Base-by-base conservation (phyloP, 2,888 invertebrate genomes). In the Heliconius ismenius region DNA sequence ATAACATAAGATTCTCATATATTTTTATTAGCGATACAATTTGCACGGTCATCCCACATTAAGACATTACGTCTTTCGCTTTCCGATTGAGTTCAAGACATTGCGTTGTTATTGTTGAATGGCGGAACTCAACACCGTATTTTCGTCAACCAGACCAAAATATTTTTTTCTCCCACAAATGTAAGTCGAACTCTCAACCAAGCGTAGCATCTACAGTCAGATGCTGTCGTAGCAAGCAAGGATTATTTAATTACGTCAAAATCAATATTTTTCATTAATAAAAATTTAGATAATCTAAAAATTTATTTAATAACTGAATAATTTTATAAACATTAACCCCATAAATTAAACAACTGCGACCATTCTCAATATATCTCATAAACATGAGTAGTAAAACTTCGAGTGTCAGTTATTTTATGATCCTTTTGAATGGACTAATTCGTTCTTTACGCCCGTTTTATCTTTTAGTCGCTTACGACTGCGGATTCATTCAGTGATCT, bases 401-500 rank as follows among this genome's bases (percentile, higher is more conserved):
- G 76, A 76, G 75, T 78, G 67, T 76, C 60, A 70, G 76, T 39
- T 11, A 11, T 76, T 76, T 79, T 79, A 78, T 67, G 67, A 68
- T 75, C 74, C 63, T 76, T 60, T 76, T 79, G 74, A 62, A 60
- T 58, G 68, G 79, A 76, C 70, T 74, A 74, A 79, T 79, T 79
- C 74, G 65, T 76, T 73, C 18, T 73, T 76, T 76, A 76, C 24
- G 24, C 13, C 15, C 65, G 18, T 76, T 65, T 76, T 73, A 76
- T 65, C 65, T 65, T 28, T 76, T 18, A 60, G 60, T 63, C 43
- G 49, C 70, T 76, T n/a, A 60, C 62, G 32, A 24, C 32, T 36
- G 70, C 24, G 70, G 70, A 70, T 70, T 70, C 70, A 32, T 70
- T 70, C 58, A 58, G n/a, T 58, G 54, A 70, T 58, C 54, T 70